Evolutionary conservation across 2,113 vertebrate genomes (phyloP), one percentile per base, ranked within the genome.

Genomic region (Serilophus lunatus): DNA sequence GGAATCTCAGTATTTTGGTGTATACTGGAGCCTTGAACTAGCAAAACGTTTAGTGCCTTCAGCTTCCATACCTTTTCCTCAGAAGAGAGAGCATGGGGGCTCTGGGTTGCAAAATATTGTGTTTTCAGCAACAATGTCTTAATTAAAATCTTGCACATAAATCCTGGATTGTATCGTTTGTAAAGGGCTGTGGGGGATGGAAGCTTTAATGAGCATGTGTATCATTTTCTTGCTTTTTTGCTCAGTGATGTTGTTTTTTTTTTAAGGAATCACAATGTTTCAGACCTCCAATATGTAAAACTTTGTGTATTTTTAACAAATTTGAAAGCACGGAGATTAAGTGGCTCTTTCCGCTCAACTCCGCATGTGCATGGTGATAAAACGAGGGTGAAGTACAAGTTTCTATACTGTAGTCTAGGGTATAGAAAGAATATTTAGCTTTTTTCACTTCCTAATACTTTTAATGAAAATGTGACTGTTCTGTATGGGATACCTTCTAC

Each of bases 221-320:
- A 25, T 45, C 23, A 54, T 40, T 65, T 82, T 66, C 83, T 54
- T 71, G 71, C 29, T 22, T 86, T 96, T 97, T 88, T 71, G 36
- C 76, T 20, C 13, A 47, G 50, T 17, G 44, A 33, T 93, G 66
- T 24, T 54, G n/a, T 68, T 74, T 56, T 91, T 95, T 95, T 75
- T 56, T 87, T 83, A 76, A 89, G 74, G 59, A 82, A 56, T 64
- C 13, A 20, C 18, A 56, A 29, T 15, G 25, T 92, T 91, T 89
- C 81, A 24, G 59, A 75, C n/a, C 86, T 97, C 75, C 60, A 81
- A 24, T 71, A 54, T 70, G n/a, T 92, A 85, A 51, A 96, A 44
- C 79, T 92, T 35, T 50, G 51, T 92, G 57, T 80, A 90, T 95
- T 97, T 90, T 96, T 90, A 94, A 93, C 82, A 57, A 96, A 92